Percentiles rank a stretch among this genome's conserved stretches.
Conservation (phyloP, 1,140 invertebrate species). For the Caenorhabditis latens region DNA sequence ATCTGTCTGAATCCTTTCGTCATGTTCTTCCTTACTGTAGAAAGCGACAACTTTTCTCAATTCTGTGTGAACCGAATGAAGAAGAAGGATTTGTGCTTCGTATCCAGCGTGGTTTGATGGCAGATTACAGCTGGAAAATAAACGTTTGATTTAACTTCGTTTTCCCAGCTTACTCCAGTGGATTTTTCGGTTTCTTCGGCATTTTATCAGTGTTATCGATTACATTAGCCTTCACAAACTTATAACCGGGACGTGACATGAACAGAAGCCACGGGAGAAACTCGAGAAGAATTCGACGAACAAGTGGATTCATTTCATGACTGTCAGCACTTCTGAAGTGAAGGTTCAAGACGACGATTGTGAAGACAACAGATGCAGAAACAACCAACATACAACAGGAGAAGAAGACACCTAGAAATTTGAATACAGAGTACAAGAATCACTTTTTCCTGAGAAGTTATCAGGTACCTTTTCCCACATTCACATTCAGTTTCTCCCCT, state of each 20-base stretch:
- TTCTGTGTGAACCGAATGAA: constrained; percentile 60
- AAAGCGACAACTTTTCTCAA: constrained; percentile 46
- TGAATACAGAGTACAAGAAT: too few relatives aligned
- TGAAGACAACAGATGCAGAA: constrained; percentile 97
- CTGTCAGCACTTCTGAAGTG: constrained; percentile 97
- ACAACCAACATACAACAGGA: constrained; percentile 99
- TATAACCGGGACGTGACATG: constrained; percentile 92
- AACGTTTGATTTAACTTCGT: background rate
- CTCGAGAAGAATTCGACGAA: constrained; percentile 90
- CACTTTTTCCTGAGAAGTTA: background rate
- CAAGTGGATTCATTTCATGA: constrained; percentile 93
- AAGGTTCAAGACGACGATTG: constrained; percentile 97
- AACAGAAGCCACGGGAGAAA: constrained; percentile 94
- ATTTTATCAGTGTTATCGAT: constrained; percentile 50
- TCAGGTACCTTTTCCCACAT: too few relatives aligned
- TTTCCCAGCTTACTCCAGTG: background rate
- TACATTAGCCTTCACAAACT: constrained; percentile 77
- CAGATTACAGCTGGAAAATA: constrained; percentile 40
- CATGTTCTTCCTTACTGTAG: constrained; percentile 59
- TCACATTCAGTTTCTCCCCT: too few relatives aligned
- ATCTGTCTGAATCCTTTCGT: constrained; percentile 72
- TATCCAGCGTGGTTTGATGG: constrained; percentile 60
- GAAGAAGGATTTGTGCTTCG: constrained; percentile 63
- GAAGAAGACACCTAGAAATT: constrained; percentile 92
- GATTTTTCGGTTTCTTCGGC: constrained; percentile 59